Evolutionary conservation across 2,888 invertebrate species (phyloP).

Genomic region (Spisula solida): DNA sequence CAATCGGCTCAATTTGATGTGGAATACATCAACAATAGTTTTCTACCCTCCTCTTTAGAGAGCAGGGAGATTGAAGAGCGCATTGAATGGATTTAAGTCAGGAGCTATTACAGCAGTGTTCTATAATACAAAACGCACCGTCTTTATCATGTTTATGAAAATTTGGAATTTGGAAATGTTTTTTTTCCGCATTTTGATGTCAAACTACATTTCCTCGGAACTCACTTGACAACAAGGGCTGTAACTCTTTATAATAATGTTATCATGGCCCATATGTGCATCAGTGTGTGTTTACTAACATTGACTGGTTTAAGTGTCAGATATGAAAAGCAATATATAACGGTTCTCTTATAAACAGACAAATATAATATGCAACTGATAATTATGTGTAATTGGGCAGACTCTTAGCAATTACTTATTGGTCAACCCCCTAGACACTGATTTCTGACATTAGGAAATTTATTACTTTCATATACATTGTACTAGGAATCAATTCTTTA

Average conservation of each 20-base stretch:
- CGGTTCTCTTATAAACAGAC: no score
- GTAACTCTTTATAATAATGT: not conserved
- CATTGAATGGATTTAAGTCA: not conserved
- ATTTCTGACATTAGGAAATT: no score
- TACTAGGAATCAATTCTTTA: not conserved
- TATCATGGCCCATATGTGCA: no score
- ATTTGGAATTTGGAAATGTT: not conserved
- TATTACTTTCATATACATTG: no score
- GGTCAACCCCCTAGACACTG: not conserved
- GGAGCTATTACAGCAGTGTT: not conserved
- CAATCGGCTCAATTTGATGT: conserved; percentile 15
- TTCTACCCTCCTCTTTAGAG: not conserved
- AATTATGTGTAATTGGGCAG: no score
- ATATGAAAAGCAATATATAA: no score
- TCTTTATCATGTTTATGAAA: no score
- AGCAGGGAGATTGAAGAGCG: not conserved
- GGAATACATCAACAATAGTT: conserved; percentile 15
- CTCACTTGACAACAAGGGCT: conserved; percentile 8
- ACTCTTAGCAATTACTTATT: not conserved
- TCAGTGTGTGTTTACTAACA: not conserved
- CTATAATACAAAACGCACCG: not conserved
- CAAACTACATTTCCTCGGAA: not conserved
- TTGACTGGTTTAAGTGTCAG: not conserved
- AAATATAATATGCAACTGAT: no score
- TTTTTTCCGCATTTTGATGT: not conserved